A percentile compares a stretch with the other conserved stretches of the same genome.
These are phyloP conservation scores for Ptiloglossa arizonensis DNA, from an alignment of 1,140 invertebrate genomes.

Conservation along the genomic window DNA sequence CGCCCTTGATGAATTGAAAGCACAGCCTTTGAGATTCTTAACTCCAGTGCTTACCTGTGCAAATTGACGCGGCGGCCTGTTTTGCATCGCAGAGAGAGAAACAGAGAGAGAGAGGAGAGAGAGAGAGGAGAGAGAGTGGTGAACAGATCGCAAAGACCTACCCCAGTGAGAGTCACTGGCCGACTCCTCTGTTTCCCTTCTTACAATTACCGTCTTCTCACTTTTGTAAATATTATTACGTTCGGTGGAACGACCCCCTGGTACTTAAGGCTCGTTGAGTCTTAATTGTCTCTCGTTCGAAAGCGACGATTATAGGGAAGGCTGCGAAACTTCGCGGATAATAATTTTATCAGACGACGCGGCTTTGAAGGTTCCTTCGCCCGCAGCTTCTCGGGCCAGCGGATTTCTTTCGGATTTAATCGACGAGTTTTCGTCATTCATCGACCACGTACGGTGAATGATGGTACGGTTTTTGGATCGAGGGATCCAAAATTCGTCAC, in stretches of 20 bases:
- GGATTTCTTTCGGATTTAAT: too few species aligned
- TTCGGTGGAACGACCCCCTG: slow-evolving; percentile 3
- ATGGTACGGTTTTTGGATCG: too few species aligned
- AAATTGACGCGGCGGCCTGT: slow-evolving; percentile 51
- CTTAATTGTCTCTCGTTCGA: slow-evolving; percentile 30
- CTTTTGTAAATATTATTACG: slow-evolving; percentile 31
- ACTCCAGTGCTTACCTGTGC: slow-evolving; percentile 51
- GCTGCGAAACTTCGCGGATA: neutral
- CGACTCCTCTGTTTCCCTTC: slow-evolving; percentile 23
- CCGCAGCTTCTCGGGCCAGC: neutral
- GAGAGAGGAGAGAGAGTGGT: neutral
- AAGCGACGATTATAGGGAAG: neutral
- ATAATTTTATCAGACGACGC: neutral
- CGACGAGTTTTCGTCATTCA: too few species aligned
- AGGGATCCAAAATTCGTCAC: too few species aligned
- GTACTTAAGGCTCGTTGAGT: neutral
- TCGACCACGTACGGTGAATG: too few species aligned
- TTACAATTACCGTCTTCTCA: slow-evolving; percentile 49
- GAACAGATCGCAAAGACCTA: neutral
- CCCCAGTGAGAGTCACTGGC: slow-evolving; percentile 6
- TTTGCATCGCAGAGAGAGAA: slow-evolving; percentile 46
- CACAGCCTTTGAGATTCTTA: slow-evolving; percentile 60
- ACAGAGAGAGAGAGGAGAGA: neutral
- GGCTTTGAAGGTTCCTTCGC: neutral
- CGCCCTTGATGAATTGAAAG: slow-evolving; percentile 49